These are phyloP conservation scores for Hypomecis atomaria DNA, from an alignment of 2,888 invertebrate genomes.

Conservation along the genomic window DNA sequence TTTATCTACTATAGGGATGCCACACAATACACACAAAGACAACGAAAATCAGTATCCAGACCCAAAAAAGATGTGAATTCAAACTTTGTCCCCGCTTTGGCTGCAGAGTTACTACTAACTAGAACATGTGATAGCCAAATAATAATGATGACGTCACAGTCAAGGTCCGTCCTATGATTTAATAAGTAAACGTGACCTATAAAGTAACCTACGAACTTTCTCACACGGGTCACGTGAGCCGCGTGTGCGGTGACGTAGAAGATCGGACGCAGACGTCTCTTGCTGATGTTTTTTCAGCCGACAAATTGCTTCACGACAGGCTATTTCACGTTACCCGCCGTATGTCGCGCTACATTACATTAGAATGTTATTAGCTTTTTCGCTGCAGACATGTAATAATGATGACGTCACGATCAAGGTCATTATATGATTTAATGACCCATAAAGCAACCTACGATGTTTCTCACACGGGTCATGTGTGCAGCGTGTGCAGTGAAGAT, in stretches of 20 bases:
- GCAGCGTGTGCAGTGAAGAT: conserved; percentile 24
- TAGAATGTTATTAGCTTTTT: not conserved
- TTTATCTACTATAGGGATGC: no score
- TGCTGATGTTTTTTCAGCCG: conserved; percentile 15
- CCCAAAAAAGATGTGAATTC: no score
- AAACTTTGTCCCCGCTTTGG: no score
- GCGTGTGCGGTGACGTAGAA: conserved; percentile 27
- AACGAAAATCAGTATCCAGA: no score
- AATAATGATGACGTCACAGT: no score
- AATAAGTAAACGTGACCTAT: conserved; percentile 4
- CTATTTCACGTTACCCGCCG: conserved; percentile 1
- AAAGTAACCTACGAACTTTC: not conserved
- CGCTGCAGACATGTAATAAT: not conserved
- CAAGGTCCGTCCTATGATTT: not conserved
- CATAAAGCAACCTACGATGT: conserved; percentile 1
- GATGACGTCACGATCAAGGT: not conserved
- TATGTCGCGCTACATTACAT: not conserved
- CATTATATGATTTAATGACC: conserved; percentile 1
- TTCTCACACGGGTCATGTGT: conserved; percentile 3
- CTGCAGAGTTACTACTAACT: no score
- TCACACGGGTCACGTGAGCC: not conserved
- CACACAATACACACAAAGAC: no score
- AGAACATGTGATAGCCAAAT: no score
- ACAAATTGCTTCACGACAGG: conserved; percentile 19
- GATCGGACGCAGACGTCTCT: conserved; percentile 9